Conservation (phyloP, 2,888 invertebrate species). For the Phasia obesa region DNA sequence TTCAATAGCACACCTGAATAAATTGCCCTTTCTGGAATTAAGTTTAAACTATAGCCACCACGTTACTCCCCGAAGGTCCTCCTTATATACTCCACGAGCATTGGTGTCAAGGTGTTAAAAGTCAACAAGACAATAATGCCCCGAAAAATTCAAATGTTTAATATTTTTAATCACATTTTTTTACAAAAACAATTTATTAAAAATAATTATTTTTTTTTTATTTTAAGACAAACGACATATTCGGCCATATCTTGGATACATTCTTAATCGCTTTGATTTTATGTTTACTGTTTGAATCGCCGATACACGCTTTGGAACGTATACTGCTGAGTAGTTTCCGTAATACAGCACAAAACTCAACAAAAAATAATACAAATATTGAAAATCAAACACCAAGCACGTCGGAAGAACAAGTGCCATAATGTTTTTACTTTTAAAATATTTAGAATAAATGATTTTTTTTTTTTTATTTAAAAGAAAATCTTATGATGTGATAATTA, state of each 20-base stretch:
- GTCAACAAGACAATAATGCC: no score
- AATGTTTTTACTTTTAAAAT: conserved; percentile 46
- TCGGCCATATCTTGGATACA: conserved; percentile 82
- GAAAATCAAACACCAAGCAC: conserved; percentile 72
- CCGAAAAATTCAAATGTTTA: no score
- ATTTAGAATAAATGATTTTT: conserved; percentile 19
- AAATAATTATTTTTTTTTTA: not conserved
- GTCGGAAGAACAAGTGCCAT: conserved; percentile 74
- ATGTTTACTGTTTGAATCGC: conserved; percentile 88
- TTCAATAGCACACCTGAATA: no score
- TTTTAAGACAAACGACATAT: conserved; percentile 84
- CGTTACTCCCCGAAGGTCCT: no score
- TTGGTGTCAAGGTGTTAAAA: no score
- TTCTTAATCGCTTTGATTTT: conserved; percentile 85
- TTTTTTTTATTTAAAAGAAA: conserved; percentile 12
- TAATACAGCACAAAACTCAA: conserved; percentile 9
- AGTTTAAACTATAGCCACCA: no score
- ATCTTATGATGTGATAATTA: conserved; percentile 55
- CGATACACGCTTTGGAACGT: conserved; percentile 88
- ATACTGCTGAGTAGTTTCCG: conserved; percentile 83
- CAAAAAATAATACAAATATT: conserved; percentile 32
- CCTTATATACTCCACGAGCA: no score
- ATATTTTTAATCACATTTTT: no score
- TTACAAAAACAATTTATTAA: not conserved
- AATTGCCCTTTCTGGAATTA: no score